Conservation (phyloP, 2,888 invertebrate genomes). For the Plusia festucae region DNA sequence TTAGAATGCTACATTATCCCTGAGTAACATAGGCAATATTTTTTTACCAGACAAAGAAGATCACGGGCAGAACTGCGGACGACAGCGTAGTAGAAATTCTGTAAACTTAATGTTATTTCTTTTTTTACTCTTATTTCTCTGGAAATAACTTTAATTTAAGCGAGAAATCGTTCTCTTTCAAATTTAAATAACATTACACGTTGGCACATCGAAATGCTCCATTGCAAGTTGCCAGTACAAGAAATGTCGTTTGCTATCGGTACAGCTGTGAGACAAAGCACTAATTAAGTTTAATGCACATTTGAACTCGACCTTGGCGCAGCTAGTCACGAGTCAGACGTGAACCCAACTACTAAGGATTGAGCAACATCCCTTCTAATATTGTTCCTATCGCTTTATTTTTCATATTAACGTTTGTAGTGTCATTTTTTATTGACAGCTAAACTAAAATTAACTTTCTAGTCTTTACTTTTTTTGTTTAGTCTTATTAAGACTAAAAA, state of each 20-base stretch:
- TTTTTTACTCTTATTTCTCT: no score
- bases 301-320: conserved; percentile 67
- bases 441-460: no score
- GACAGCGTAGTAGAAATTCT: no score
- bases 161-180: no score
- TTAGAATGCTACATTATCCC: no score
- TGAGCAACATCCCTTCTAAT: conserved; percentile 73
- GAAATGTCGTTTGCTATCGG: conserved; percentile 19
- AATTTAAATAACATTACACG: not conserved
- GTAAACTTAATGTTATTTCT: no score
- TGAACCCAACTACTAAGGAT: conserved; percentile 48
- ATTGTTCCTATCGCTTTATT: conserved; percentile 56
- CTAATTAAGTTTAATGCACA: conserved; percentile 66
- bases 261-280: conserved; percentile 48
- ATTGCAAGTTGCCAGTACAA: not conserved
- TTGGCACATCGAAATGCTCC: not conserved
- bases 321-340: conserved; percentile 65
- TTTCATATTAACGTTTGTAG: conserved; percentile 22
- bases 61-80: no score
- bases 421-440: conserved; percentile 16
- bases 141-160: no score
- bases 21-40: no score
- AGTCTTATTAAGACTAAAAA: not conserved
- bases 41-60: no score
- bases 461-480: no score